Base-by-base conservation (phyloP, 2,113 vertebrate genomes). In the Nerophis lumbriciformis region DNA sequence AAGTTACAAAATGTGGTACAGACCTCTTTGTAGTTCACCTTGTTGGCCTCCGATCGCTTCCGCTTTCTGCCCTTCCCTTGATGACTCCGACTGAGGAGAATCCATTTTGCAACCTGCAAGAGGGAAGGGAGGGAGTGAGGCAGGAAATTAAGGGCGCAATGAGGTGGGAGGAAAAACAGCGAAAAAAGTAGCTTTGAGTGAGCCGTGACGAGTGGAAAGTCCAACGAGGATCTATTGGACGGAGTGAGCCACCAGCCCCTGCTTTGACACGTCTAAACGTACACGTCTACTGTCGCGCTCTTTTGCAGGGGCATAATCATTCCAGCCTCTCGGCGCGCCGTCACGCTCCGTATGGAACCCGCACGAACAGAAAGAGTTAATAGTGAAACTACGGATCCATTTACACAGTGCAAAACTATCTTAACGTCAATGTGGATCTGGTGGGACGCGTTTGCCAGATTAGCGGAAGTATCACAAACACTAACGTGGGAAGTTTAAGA, bases 41-140 rank as follows among this genome's bases (percentile, higher is more conserved):
- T 87, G 42, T 45, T 1, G 72, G 80, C 77, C 45, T 76, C 78
- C 56, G 68, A 84, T 82, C 90, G 92, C 80, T 90, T 95, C 85
- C 92, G 92, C 83, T 91, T 93, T 86, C 84, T 76, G 75, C 89
- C 87, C 90, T 90, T 95, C 85, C 89, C 88, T 71, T 89, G 80
- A 83, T 89, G 81, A 83, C 79, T 91, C 73, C 56, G 84, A 86
- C 91, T 93, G 84, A 82, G 54, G 68, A 85, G 92, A 88, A 90
- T 93, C 97, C 97, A 99, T 92, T 95, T 97, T 82, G 78, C 66
- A 81, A 96, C 93, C 97, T 99, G 88, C 61, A 85, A 89, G 90
- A 87, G 6, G 38, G 62, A 19, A 28, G 62, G 66, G 67, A 60
- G 58, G 45, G 35, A 39, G 49, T 61, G 51, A 72, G 78, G 85